Base-by-base conservation (phyloP, 2,797 vertebrate species). In the Takifugu ocellatus region DNA sequence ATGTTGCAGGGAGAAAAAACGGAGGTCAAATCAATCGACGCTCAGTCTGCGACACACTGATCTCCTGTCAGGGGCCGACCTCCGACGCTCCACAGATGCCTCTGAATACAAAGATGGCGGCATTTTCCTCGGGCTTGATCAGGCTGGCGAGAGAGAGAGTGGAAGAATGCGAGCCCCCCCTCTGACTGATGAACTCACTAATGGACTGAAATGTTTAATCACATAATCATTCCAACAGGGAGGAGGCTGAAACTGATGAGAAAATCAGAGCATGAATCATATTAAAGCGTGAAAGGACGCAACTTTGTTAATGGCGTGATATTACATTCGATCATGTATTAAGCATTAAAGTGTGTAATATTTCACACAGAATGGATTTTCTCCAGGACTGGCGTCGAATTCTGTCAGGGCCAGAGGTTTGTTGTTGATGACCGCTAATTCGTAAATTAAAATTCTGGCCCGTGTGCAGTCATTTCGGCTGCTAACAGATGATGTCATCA, bases 21-120 rank as follows among this genome's bases (percentile, higher is more conserved):
- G 2, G 68, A 77, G 85, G 79, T 88, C 79, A 82, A 82, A 80
- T 83, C 81, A 81, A 82, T 86, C 83, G 78, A 73, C 56, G 75
- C 86, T 77, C 72, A 63, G 74, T 77, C 81, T 66, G 62, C 72
- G 63, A 25, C 67, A 81, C 77, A 78, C 82, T 75, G 79, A 83
- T 84, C 80, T 71, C 59, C 77, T 78, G 84, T 84, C 85, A 85
- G 57, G 62, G 68, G 26, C 21, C 59, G 75, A 74, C 79, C 81
- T 68, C 74, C 50, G 65, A 73, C 78, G 78, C 79, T 82, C 24
- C 49, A 29, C 50, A 5, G 60, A 43, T 60, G 57, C 62, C 81
- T 85, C 74, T 79, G 65, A 84, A 87, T 85, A 69, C 60, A 75
- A 77, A 77, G 56, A 61, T 33, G 10, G 39, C 16, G 47, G 16